Conservation (phyloP, 2,113 vertebrate genomes). For the Rattus rattus region DNA sequence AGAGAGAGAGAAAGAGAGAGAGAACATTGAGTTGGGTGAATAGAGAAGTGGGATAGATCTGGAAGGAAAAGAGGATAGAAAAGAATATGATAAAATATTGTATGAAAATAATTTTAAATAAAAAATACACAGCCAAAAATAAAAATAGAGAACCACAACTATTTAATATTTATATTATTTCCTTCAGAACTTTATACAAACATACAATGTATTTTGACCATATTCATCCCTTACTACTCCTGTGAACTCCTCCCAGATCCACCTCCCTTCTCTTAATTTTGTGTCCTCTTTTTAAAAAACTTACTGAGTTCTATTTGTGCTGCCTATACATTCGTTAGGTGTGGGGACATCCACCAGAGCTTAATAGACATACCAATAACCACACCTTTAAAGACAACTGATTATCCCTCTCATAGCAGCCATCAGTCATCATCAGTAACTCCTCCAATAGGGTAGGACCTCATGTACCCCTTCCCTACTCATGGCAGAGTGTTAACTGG, state of each 20-base stretch:
- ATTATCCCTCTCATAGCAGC: neutral
- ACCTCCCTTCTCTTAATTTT: neutral
- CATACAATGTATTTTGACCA: neutral
- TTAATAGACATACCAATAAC: neutral
- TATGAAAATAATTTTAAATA: neutral
- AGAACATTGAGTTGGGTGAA: neutral
- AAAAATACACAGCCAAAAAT: neutral
- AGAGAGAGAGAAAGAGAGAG: neutral
- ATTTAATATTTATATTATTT: neutral
- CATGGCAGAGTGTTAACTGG: neutral
- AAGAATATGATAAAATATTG: neutral
- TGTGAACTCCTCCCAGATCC: neutral
- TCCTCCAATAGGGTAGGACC: neutral
- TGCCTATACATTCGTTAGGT: neutral
- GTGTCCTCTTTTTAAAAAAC: neutral
- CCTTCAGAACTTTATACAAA: neutral
- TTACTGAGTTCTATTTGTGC: neutral
- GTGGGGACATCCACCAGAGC: neutral
- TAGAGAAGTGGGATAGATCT: neutral
- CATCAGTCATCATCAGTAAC: neutral
- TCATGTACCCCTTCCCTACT: neutral
- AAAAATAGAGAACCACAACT: neutral
- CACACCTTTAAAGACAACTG: neutral
- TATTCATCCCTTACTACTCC: neutral
- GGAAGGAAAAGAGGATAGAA: neutral